Evolutionary conservation across 2,888 invertebrate genomes (phyloP), one percentile per base, ranked within the genome.

Genomic region (Acanthacorydalis orientalis): DNA sequence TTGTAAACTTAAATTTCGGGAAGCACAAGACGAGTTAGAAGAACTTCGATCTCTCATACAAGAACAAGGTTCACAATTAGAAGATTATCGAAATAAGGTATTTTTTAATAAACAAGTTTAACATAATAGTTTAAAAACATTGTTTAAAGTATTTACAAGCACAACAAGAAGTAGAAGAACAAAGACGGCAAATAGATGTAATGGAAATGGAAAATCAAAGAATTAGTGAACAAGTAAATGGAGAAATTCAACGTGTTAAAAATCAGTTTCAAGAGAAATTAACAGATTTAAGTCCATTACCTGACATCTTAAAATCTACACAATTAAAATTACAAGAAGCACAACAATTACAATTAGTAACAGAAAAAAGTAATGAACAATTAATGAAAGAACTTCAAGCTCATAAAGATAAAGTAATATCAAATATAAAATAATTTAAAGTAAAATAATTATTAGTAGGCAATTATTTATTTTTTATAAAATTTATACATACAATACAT

Each of bases 121-220:
- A n/a, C 4, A 43, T 6, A n/a, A 43, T 23, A 11, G 7, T n/a
- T 44, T 32, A 44, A 34, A 14, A 15, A 44, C 14, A n/a, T 14
- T 44, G 12, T 6, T 16, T n/a, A 15, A 49, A 68, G 64, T 79
- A 77, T 56, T 58, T 78, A 16, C 71, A 77, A 69, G 78, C 81
- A 1, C 80, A 80, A 56, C 79, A 82, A 60, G 62, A 73, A 44
- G 79, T 80, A 0, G 82, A 83, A 59, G 82, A 82, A 58, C 80
- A 81, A 58, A 68, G 73, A 0, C 68, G 79, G 1, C 79, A 80
- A 56, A 72, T 82, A 57, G 79, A 80, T 51, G 65, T 78, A 58
- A 77, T 81, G 76, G 80, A 82, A 56, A 73, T 80, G 72, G 81
- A 82, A 55, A 80, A 80, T 56, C 75, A 73, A 15, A 67, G 80